Conservation (phyloP, 2,888 invertebrate species). For the Hypomecis punctinalis region DNA sequence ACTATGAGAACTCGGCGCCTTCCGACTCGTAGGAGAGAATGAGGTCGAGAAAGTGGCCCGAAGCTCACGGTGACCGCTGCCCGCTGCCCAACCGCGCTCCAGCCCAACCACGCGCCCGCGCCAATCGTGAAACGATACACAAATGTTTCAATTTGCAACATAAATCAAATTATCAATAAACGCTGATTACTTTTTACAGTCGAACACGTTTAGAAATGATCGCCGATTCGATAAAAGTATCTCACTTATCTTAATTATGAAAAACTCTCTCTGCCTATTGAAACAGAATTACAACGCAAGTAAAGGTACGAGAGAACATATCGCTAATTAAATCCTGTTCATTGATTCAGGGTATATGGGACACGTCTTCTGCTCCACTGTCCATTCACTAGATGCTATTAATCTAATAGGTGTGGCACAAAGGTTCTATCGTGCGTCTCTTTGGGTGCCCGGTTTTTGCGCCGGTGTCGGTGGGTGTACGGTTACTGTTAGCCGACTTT, state of each 20-base stretch:
- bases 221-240: constrained; percentile 46
- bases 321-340: constrained; percentile 71
- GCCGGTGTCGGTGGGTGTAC: constrained; percentile 68
- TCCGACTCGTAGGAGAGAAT: constrained; percentile 74
- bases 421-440: constrained; percentile 62
- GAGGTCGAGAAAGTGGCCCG: constrained; percentile 78
- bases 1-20: constrained; percentile 78
- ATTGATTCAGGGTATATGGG: constrained; percentile 56
- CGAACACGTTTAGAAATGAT: constrained; percentile 50
- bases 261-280: constrained; percentile 60
- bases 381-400: constrained; percentile 77
- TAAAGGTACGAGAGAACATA: constrained; percentile 50
- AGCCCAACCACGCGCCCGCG: background rate
- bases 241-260: constrained; percentile 55
- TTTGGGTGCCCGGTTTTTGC: constrained; percentile 75
- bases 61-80: constrained; percentile 41
- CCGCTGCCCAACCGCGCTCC: constrained; percentile 34
- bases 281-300: constrained; percentile 51
- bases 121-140: background rate
- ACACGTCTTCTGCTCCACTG: constrained; percentile 51
- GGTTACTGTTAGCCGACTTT: constrained; percentile 82
- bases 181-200: constrained; percentile 54
- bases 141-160: constrained; percentile 46
- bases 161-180: constrained; percentile 51
- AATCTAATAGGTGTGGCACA: constrained; percentile 73